Evolutionary conservation across 2,888 invertebrate species (phyloP), one percentile per base, ranked within the genome.

Genomic region (Lasioglossum malachurum): DNA sequence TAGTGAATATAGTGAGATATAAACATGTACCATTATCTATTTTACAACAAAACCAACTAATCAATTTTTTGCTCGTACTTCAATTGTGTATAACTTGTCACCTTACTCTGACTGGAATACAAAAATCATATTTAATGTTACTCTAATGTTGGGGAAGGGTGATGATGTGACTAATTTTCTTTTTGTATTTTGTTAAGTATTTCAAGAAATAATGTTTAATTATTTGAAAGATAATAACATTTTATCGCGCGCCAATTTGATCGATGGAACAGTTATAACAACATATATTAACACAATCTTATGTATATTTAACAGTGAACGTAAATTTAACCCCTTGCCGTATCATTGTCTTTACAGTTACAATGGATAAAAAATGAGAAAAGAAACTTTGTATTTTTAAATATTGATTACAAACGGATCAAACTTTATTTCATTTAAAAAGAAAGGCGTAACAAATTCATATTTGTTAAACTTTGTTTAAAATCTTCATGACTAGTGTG

Each of bases 91-190:
- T 83, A 72, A 87, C 82, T 86, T 80, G 84, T 91, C 86, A 90
- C 91, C 83, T 84, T 83, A 87, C 80, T 76, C 3, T 77, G 12
- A 84, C 84, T 71, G 77, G 78, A 86, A 82, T 78, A 86, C 80
- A 75, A 79, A 69, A 41, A 80, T 72, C 27, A 49, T n/a, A 64
- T 35, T 89, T 89, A 88, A 91, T 83, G 86, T 84, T 84, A 86
- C 87, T 91, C 91, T 87, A 87, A 89, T 89, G 87, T 86, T 89
- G 89, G 86, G 88, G 78, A 88, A 89, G 83, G 86, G 84, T 89
- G 16, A 85, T 82, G 80, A 85, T 82, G 80, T 57, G 64, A 87
- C 78, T 89, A 83, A 89, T 85, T 77, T 86, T 88, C 80, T 71
- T 77, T 81, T 10, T 75, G 10, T 64, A 27, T 67, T 14, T 44